Base-by-base conservation (phyloP, 2,888 invertebrate species). In the Cryptus viduatorius region DNA sequence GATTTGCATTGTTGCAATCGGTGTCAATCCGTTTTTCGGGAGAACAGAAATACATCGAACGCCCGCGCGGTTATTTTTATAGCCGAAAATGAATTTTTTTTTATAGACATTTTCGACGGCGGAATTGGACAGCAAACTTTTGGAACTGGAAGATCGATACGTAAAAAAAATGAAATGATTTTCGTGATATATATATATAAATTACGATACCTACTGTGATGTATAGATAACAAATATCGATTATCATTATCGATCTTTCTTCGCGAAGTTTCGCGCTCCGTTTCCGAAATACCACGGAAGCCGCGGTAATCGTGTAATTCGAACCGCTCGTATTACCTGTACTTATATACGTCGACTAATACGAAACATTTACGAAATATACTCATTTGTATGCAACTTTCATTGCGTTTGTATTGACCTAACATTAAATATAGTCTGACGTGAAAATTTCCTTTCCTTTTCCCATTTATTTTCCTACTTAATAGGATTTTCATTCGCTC, bases 31-130 rank as follows among this genome's bases (percentile, higher is more conserved):
- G 42, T 67, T 48, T 61, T 69, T 42, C 24, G 65, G 29, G 46
- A 67, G 59, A 29, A 50, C 16, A 16, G n/a, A 14, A 46, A 37
- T 1, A 14, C 46, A 37, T 61, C 29, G 19, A 48, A 68, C 14
- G 12, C 67, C 44, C 50, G 64, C 42, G n/a, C 16, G 31, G 59
- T 72, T 37, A 8, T 59, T 42, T 48, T 73, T 29, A 37, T n/a
- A 64, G 31, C 53, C 56, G 56, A 19, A 19, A 44, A 37, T 67
- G 14, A 72, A 12, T 19, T 53, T 69, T 19, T 64, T 71, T 48
- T 92, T 93, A 61, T 87, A 93, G 93, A 91, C 90, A 0, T 92
- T 90, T 76, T 91, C 93, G 3, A 88, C 87, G 50, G 89, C 90
- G 61, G 93, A 93, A 83, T 78, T 93, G 50, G 91, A 92, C 79